These are phyloP conservation scores for Sebastes minor DNA, from an alignment of 2,797 vertebrate genomes.

Conservation along the genomic window DNA sequence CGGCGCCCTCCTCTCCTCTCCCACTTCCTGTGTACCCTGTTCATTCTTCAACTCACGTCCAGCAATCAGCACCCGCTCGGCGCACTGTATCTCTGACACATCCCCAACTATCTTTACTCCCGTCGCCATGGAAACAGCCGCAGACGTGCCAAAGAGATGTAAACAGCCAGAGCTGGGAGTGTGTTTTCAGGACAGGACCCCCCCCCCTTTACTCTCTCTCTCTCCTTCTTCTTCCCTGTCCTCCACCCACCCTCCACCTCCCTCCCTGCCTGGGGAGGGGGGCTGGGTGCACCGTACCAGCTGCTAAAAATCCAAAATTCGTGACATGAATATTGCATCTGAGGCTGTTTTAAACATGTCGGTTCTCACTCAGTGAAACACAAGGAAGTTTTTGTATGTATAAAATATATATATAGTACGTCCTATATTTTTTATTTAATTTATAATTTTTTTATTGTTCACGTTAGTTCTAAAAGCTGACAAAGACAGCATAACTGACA, in stretches of 20 bases:
- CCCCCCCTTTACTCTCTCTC: not conserved
- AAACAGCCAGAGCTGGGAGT: slow-evolving; percentile 69
- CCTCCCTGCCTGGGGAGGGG: not conserved
- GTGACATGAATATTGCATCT: slow-evolving; percentile 65
- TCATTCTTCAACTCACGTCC: slow-evolving; percentile 59
- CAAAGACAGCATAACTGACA: too few species aligned
- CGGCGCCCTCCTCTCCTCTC: slow-evolving; percentile 8
- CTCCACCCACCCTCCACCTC: not conserved
- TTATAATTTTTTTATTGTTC: not conserved
- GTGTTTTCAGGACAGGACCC: slow-evolving; percentile 52
- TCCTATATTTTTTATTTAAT: not conserved
- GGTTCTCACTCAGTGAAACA: not conserved
- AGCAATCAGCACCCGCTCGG: slow-evolving; percentile 33
- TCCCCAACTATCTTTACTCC: slow-evolving; percentile 73
- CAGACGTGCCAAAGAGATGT: slow-evolving; percentile 70
- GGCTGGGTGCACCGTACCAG: not conserved
- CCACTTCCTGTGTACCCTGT: slow-evolving; percentile 25
- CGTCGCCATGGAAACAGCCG: slow-evolving; percentile 79
- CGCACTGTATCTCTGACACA: slow-evolving; percentile 55
- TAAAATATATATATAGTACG: too few species aligned
- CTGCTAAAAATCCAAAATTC: slow-evolving; percentile 59
- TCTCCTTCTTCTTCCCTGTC: not conserved
- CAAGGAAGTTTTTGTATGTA: not conserved
- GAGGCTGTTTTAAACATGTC: slow-evolving; percentile 8
- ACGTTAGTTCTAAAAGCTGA: not conserved